Percentiles rank a stretch among this genome's conserved stretches.
These are phyloP conservation scores for Ischnus inquisitorius DNA, from an alignment of 2,888 invertebrate genomes.

Conservation along the genomic window DNA sequence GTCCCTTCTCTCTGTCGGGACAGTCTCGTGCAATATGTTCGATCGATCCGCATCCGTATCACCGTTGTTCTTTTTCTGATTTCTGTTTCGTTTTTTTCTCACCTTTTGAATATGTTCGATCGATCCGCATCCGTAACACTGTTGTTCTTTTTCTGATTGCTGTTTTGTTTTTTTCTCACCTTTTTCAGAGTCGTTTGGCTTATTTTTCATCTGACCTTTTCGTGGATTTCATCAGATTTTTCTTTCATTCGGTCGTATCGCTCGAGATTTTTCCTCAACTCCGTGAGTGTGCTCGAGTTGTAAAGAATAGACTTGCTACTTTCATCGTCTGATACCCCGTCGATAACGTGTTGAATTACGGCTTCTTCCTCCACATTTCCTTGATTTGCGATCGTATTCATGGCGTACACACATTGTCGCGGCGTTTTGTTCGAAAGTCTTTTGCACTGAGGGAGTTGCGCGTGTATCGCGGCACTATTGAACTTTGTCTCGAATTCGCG, in stretches of 20 bases:
- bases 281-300: slow-evolving; percentile 50
- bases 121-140: slow-evolving; percentile 50
- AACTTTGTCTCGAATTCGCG: slow-evolving; percentile 60
- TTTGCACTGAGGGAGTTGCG: slow-evolving; percentile 36
- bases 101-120: no score
- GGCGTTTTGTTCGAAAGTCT: slow-evolving; percentile 41
- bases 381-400: slow-evolving; percentile 67
- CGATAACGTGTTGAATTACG: slow-evolving; percentile 54
- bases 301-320: slow-evolving; percentile 53
- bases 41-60: no score
- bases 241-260: slow-evolving; percentile 6
- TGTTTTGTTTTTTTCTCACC: neutral
- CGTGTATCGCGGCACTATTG: slow-evolving; percentile 62
- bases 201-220: slow-evolving; percentile 8
- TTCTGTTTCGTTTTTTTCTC: no score
- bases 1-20: slow-evolving; percentile 46
- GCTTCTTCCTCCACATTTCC: slow-evolving; percentile 50
- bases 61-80: no score
- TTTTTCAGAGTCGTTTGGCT: slow-evolving; percentile 15
- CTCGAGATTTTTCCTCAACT: slow-evolving; percentile 41
- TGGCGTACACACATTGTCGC: slow-evolving; percentile 62
- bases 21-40: slow-evolving; percentile 47
- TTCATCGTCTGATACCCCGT: slow-evolving; percentile 56
- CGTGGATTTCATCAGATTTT: neutral
- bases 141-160: slow-evolving; percentile 26